These are phyloP conservation scores for Pilophorus perplexus DNA, from an alignment of 2,888 invertebrate genomes.

Conservation along the genomic window DNA sequence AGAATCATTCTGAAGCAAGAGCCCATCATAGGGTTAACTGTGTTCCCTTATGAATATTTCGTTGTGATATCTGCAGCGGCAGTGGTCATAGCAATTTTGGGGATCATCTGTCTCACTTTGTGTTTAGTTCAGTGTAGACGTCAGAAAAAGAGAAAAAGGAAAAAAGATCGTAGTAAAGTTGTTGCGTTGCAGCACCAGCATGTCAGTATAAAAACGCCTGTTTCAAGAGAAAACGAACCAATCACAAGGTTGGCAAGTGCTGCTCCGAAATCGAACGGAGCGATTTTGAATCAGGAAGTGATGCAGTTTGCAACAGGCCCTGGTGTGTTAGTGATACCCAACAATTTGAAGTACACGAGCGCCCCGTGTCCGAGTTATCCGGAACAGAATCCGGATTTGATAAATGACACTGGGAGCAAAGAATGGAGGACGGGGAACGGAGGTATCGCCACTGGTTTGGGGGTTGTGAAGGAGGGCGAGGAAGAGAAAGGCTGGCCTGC, in stretches of 20 bases:
- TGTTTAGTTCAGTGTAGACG: conserved; percentile 50
- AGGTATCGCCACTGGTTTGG: too few species aligned
- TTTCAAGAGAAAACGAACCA: conserved; percentile 53
- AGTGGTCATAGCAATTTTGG: conserved; percentile 64
- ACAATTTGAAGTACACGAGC: conserved; percentile 43
- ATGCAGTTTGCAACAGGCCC: conserved; percentile 52
- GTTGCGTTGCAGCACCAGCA: conserved; percentile 59
- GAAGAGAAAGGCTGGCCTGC: conserved; percentile 44
- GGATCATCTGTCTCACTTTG: conserved; percentile 52
- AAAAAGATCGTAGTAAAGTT: conserved; percentile 62
- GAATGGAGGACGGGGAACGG: conserved; percentile 56
- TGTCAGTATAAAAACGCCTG: conserved; percentile 48
- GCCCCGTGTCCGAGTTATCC: conserved; percentile 49
- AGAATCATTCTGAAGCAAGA: conserved; percentile 71
- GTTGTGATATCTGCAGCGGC: conserved; percentile 67
- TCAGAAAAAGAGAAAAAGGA: conserved; percentile 58
- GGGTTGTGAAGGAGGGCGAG: conserved; percentile 28
- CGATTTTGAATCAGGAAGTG: conserved; percentile 59
- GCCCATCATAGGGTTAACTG: conserved; percentile 65
- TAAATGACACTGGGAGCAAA: conserved; percentile 65
- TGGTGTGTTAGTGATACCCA: conserved; percentile 46
- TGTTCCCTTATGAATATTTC: conserved; percentile 68
- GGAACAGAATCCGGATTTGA: conserved; percentile 76
- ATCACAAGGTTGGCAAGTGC: conserved; percentile 51
- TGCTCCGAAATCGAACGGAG: conserved; percentile 57